Percentiles rank a stretch among this genome's conserved stretches.
Evolutionary conservation across 2,113 vertebrate species (phyloP).

Genomic region (Ursus arctos): DNA sequence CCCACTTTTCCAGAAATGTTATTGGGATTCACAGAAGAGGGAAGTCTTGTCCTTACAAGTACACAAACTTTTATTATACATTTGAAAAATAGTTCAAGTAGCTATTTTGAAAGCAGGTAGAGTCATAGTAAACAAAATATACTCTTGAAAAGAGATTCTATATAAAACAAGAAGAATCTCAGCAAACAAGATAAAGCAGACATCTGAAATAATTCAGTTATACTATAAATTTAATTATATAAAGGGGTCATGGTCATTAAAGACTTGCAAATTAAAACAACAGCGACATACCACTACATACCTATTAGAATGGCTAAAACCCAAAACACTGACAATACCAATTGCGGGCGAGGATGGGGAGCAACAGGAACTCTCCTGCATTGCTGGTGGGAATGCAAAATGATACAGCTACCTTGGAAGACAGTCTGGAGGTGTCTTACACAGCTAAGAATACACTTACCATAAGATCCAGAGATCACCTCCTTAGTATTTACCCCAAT

Average conservation of each 20-base stretch:
- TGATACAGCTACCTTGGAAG: not conserved
- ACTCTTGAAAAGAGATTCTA: conserved; percentile 21
- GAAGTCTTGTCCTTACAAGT: not conserved
- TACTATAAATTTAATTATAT: not conserved
- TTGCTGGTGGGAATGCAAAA: not conserved
- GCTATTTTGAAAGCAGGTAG: conserved; percentile 40
- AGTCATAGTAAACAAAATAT: not conserved
- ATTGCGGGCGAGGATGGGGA: not conserved
- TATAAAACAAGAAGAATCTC: not conserved
- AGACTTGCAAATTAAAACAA: not conserved
- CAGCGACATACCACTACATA: not conserved
- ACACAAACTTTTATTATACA: not conserved
- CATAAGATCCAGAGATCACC: too few relatives aligned
- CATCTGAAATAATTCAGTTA: not conserved
- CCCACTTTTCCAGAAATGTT: not conserved
- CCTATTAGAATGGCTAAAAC: not conserved
- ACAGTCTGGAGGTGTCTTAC: not conserved
- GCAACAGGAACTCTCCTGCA: not conserved
- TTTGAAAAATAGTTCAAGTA: conserved; percentile 8
- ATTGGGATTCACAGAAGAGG: not conserved
- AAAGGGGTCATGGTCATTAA: not conserved
- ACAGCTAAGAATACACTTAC: not conserved
- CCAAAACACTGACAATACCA: not conserved
- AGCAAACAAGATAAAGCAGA: not conserved
- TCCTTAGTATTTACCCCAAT: not conserved